Conservation (phyloP, 2,888 invertebrate species). For the Synergus umbraculus region DNA sequence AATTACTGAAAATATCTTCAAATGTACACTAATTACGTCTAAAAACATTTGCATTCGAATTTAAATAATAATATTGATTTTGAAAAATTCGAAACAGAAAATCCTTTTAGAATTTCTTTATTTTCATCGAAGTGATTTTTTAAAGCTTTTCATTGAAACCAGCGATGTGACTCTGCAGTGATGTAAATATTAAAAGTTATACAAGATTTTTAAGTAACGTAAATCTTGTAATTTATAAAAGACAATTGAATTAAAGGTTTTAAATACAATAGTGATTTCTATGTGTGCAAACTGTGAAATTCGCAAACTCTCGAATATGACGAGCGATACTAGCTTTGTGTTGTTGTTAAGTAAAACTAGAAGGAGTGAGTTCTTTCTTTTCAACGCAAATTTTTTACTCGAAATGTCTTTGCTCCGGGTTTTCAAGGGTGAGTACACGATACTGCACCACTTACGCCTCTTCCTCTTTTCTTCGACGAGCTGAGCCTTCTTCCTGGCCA, state of each 20-base stretch:
- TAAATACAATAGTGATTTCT: neutral
- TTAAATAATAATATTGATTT: neutral
- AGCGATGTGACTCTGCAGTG: neutral
- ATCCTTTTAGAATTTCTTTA: neutral
- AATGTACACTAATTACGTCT: no score
- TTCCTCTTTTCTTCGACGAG: conserved; percentile 5
- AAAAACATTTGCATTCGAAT: neutral
- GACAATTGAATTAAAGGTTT: conserved; percentile 7
- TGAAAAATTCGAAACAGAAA: neutral
- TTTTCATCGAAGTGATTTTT: neutral
- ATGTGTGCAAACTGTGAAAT: conserved; percentile 4
- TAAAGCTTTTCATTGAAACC: neutral
- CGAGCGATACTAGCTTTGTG: conserved; percentile 56
- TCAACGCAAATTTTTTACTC: conserved; percentile 58
- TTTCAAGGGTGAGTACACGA: conserved; percentile 62
- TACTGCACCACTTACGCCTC: conserved; percentile 5
- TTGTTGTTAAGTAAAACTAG: conserved; percentile 62
- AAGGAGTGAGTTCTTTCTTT: conserved; percentile 60
- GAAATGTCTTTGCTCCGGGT: conserved; percentile 62
- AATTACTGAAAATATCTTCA: no score
- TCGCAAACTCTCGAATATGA: conserved; percentile 46
- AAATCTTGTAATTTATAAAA: neutral
- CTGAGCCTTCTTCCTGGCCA: conserved; percentile 35
- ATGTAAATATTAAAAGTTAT: neutral
- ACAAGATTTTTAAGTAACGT: neutral